Evolutionary conservation across 2,888 invertebrate genomes (phyloP).

Genomic region (Trypoxylon attenuatum): DNA sequence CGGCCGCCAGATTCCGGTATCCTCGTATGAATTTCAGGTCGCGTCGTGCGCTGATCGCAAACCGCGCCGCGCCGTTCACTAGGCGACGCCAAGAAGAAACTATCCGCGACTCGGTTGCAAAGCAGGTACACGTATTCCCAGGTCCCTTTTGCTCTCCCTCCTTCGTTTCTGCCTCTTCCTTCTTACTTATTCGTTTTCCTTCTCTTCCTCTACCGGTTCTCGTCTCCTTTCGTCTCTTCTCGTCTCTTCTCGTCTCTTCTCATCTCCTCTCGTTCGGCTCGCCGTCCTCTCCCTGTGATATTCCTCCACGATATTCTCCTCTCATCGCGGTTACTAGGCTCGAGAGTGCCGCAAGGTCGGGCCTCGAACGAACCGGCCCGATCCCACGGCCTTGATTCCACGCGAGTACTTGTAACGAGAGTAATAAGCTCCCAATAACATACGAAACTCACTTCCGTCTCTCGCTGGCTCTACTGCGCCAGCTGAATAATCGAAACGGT

Average conservation of each 20-base stretch:
- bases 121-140: constrained; percentile 1
- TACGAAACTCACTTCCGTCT: constrained; percentile 31
- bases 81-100: constrained; percentile 13
- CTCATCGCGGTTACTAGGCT: constrained; percentile 56
- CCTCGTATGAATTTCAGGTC: constrained; percentile 27
- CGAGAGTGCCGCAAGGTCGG: constrained; percentile 58
- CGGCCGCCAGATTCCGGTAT: constrained; percentile 21
- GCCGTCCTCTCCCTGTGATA: constrained; percentile 1
- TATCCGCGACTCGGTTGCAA: constrained; percentile 2
- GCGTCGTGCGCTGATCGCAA: constrained; percentile 8
- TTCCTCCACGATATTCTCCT: constrained; percentile 15
- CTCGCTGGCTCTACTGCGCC: not conserved
- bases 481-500: constrained; percentile 27
- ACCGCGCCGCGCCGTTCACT: constrained; percentile 8
- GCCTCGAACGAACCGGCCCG: constrained; percentile 45
- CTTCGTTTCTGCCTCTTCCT: constrained; percentile 3
- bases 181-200: not conserved
- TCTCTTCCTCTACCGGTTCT: not conserved
- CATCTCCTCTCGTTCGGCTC: not conserved
- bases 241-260: not conserved
- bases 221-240: not conserved
- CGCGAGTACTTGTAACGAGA: constrained; percentile 39
- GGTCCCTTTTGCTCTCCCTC: not conserved
- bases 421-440: constrained; percentile 37
- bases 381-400: constrained; percentile 60